A percentile compares a stretch with the other conserved stretches of the same genome.
Evolutionary conservation across 1,140 invertebrate genomes (phyloP).

Genomic region (Himalopsyche phryganea): DNA sequence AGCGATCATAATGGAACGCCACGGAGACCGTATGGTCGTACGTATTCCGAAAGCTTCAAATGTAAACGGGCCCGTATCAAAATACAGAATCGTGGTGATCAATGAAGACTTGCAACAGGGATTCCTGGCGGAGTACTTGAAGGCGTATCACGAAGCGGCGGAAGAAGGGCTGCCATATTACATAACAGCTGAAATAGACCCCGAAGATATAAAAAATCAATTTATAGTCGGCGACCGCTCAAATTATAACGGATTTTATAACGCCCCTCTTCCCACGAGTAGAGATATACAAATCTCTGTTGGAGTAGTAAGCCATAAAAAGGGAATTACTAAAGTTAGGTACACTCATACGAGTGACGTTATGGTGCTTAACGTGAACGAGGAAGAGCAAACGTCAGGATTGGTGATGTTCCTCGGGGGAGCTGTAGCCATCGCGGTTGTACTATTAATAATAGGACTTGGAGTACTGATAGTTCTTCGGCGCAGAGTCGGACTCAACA

Average conservation of each 20-base stretch:
- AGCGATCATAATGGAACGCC: constrained; percentile 59
- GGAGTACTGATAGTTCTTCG: constrained; percentile 46
- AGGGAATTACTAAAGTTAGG: constrained; percentile 59
- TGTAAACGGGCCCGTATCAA: constrained; percentile 69
- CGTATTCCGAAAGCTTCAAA: constrained; percentile 60
- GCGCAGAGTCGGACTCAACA: constrained; percentile 40
- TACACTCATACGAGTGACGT: constrained; percentile 61
- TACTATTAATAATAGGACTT: constrained; percentile 45
- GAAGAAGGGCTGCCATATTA: constrained; percentile 69
- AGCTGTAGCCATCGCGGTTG: constrained; percentile 48
- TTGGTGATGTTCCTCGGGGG: constrained; percentile 48
- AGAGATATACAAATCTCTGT: constrained; percentile 68
- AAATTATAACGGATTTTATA: constrained; percentile 72
- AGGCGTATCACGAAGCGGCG: constrained; percentile 57
- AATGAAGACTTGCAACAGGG: constrained; percentile 59
- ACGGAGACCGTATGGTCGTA: constrained; percentile 58
- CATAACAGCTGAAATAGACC: constrained; percentile 71
- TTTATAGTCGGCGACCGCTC: constrained; percentile 77
- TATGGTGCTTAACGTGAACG: constrained; percentile 45
- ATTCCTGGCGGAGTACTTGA: constrained; percentile 56
- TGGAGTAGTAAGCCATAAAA: constrained; percentile 66
- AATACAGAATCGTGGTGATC: constrained; percentile 69
- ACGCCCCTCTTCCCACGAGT: constrained; percentile 67
- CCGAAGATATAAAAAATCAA: constrained; percentile 53
- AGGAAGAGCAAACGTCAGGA: constrained; percentile 44